Percentiles rank a stretch among this genome's conserved stretches.
These are phyloP conservation scores for Podocnemis expansa DNA, from an alignment of 2,113 vertebrate genomes.

Conservation along the genomic window DNA sequence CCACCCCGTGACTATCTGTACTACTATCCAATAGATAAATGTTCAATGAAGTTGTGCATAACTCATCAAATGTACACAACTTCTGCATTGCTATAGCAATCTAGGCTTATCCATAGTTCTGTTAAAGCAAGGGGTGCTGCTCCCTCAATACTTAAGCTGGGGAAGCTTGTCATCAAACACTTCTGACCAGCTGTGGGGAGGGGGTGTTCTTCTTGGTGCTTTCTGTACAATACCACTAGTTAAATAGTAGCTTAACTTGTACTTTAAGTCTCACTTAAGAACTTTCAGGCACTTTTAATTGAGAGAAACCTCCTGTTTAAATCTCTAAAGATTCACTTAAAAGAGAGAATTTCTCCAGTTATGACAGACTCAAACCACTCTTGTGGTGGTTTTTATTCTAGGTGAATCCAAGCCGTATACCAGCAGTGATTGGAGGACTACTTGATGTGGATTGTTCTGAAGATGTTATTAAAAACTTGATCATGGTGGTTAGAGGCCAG, in stretches of 20 bases:
- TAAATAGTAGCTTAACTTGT: not conserved
- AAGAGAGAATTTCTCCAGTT: not conserved
- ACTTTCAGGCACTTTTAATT: not conserved
- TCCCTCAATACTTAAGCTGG: not conserved
- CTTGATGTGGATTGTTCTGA: conserved; percentile 94
- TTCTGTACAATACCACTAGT: not conserved
- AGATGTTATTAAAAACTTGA: conserved; percentile 93
- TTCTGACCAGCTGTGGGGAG: not conserved
- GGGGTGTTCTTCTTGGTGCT: too few relatives aligned
- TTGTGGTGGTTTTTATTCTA: conserved; percentile 55
- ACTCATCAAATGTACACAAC: too few relatives aligned
- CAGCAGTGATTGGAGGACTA: conserved; percentile 91
- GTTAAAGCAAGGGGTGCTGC: not conserved
- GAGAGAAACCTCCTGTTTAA: not conserved
- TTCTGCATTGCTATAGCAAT: not conserved
- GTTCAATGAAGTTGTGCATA: not conserved
- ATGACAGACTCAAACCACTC: not conserved
- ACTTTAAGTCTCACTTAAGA: not conserved
- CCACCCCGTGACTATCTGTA: too few relatives aligned
- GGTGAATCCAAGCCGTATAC: conserved; percentile 93
- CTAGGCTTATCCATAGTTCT: not conserved
- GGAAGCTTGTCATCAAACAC: not conserved
- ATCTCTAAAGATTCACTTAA: not conserved
- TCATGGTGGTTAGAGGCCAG: conserved; percentile 91
- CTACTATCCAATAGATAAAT: too few relatives aligned